Evolutionary conservation across 2,888 invertebrate species (phyloP).

Genomic region (Microctonus hyperodae): DNA sequence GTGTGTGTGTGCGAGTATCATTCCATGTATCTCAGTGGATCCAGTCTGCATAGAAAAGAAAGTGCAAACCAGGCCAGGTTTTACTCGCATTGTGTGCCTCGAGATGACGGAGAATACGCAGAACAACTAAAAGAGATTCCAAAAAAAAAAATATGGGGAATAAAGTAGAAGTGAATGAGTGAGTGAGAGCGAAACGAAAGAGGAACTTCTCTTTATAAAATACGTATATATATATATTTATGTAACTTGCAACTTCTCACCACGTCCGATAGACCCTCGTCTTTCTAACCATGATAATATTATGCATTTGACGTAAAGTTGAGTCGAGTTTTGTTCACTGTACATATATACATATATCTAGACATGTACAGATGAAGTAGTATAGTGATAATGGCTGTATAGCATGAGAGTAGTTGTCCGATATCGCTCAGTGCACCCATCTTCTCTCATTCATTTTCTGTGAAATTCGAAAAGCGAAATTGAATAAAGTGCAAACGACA

Average conservation of each 20-base stretch:
- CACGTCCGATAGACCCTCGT: constrained; percentile 31
- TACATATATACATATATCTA: not conserved
- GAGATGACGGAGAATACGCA: constrained; percentile 33
- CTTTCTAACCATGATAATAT: constrained; percentile 36
- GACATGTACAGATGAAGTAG: not conserved
- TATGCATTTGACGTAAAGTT: constrained; percentile 43
- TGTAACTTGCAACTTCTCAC: constrained; percentile 33
- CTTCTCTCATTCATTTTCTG: not conserved
- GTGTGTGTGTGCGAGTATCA: not conserved
- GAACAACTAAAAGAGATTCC: constrained; percentile 23
- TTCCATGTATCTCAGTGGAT: not conserved
- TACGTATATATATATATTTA: not conserved
- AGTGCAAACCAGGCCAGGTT: constrained; percentile 37
- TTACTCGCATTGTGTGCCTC: constrained; percentile 33
- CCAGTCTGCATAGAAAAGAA: constrained; percentile 36
- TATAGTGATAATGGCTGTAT: constrained; percentile 3
- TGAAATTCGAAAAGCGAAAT: not conserved
- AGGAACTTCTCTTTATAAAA: not conserved
- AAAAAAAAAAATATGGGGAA: constrained; percentile 28
- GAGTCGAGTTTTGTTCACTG: constrained; percentile 30
- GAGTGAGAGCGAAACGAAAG: not conserved
- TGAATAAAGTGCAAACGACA: not conserved
- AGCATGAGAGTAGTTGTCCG: constrained; percentile 27
- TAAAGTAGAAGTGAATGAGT: constrained; percentile 19
- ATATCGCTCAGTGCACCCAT: constrained; percentile 24